Evolutionary conservation across 2,113 vertebrate genomes (phyloP).

Genomic region (Lipotes vexillifer): DNA sequence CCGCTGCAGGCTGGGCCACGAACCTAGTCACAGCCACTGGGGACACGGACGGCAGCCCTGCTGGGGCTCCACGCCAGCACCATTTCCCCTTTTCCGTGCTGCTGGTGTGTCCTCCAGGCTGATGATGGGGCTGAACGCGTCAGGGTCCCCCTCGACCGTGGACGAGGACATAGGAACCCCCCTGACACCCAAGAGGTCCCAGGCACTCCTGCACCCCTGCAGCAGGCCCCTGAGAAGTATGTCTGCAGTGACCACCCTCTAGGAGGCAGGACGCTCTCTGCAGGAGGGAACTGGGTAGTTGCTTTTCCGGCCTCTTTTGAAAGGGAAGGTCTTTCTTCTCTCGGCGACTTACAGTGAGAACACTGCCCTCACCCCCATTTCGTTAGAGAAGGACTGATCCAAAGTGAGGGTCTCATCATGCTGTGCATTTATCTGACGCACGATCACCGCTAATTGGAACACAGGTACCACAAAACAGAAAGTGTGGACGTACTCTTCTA

Average conservation of each 20-base stretch:
- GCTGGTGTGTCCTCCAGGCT: background rate
- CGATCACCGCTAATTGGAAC: background rate
- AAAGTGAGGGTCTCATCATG: rapidly evolving
- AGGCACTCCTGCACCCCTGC: rapidly evolving
- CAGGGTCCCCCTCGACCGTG: rapidly evolving
- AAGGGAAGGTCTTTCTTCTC: background rate
- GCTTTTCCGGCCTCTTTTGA: background rate
- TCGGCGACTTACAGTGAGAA: no score
- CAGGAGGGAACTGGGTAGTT: background rate
- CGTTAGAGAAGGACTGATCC: background rate
- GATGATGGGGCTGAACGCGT: background rate
- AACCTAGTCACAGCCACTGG: rapidly evolving
- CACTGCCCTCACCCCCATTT: background rate
- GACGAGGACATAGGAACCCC: background rate
- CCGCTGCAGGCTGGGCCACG: background rate
- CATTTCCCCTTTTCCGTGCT: background rate
- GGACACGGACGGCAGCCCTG: rapidly evolving
- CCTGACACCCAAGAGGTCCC: background rate
- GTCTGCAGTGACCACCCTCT: background rate
- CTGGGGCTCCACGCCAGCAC: no score
- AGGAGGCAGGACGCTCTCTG: background rate
- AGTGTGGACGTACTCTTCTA: background rate
- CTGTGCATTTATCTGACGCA: background rate
- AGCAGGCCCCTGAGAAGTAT: background rate
- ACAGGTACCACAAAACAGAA: background rate